Conservation (phyloP, 1,140 invertebrate genomes). For the Philotrypesis tridentata region DNA sequence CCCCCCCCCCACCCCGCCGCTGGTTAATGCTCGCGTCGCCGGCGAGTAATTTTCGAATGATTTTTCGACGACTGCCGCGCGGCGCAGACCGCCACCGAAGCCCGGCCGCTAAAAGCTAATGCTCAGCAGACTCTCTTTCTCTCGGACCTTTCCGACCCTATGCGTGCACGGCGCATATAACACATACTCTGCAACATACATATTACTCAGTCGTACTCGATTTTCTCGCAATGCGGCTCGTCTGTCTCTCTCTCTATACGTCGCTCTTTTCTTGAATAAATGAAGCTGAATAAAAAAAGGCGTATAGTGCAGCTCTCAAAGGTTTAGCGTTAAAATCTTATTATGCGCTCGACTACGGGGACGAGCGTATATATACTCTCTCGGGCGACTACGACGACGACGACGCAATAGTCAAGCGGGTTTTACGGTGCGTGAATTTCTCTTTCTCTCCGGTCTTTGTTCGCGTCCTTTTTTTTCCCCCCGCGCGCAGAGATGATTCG, state of each 20-base stretch:
- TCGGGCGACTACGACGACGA: background rate
- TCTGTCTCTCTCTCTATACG: too few relatives aligned
- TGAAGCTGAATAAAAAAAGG: conserved; percentile 55
- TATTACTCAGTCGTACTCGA: conserved; percentile 21
- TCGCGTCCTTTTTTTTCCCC: background rate
- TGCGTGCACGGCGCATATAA: too few relatives aligned
- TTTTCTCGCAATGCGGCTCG: conserved; percentile 32
- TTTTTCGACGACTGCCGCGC: conserved; percentile 53
- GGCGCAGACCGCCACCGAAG: too few relatives aligned
- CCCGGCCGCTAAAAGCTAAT: conserved; percentile 66
- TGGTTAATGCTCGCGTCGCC: conserved; percentile 66
- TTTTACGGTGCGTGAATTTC: conserved; percentile 7
- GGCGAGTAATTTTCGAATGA: conserved; percentile 64
- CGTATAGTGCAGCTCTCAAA: background rate
- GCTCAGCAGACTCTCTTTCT: conserved; percentile 50
- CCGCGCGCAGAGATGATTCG: too few relatives aligned
- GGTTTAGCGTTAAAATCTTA: conserved; percentile 27
- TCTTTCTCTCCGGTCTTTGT: background rate
- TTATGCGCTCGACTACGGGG: background rate
- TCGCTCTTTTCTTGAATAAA: conserved; percentile 58
- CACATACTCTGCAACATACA: too few relatives aligned
- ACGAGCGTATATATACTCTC: too few relatives aligned
- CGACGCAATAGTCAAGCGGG: background rate
- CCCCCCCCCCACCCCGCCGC: too few relatives aligned
- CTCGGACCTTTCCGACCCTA: conserved; percentile 56